Evolutionary conservation across 2,113 vertebrate genomes (phyloP).

Genomic region (Cranoglanis bouderius): DNA sequence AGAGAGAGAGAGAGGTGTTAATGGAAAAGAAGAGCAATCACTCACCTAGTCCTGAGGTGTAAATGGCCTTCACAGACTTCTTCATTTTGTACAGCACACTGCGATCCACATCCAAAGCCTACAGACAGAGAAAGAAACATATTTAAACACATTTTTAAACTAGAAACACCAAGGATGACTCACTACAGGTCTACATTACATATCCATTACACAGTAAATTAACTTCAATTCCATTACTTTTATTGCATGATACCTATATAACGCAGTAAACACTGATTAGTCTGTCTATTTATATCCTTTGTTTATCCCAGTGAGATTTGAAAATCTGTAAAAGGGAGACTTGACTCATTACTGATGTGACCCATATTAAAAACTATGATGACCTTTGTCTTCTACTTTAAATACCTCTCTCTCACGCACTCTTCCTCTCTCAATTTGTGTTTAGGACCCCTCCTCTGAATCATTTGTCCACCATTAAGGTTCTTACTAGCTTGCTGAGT

Average conservation of each 20-base stretch:
- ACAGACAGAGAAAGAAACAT: constrained; percentile 35
- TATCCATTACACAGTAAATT: background rate
- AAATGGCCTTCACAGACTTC: constrained; percentile 98
- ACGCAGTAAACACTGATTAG: background rate
- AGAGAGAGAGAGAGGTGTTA: constrained; percentile 3
- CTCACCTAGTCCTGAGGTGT: constrained; percentile 94
- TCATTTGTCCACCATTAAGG: too few species aligned
- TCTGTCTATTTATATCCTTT: background rate
- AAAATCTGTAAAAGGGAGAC: background rate
- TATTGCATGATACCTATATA: background rate
- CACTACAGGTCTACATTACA: background rate
- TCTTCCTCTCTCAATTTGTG: background rate
- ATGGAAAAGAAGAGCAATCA: constrained; percentile 49
- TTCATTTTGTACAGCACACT: constrained; percentile 99
- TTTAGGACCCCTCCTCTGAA: background rate
- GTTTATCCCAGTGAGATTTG: background rate
- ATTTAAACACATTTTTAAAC: background rate
- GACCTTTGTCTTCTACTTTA: background rate
- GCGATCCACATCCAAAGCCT: constrained; percentile 97
- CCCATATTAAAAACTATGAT: background rate
- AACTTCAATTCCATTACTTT: background rate
- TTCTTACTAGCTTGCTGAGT: background rate
- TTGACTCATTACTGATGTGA: background rate
- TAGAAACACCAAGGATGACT: background rate
- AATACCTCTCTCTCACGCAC: background rate